Evolutionary conservation across 2,797 vertebrate species (phyloP).

Genomic region (Pipistrellus nathusii): DNA sequence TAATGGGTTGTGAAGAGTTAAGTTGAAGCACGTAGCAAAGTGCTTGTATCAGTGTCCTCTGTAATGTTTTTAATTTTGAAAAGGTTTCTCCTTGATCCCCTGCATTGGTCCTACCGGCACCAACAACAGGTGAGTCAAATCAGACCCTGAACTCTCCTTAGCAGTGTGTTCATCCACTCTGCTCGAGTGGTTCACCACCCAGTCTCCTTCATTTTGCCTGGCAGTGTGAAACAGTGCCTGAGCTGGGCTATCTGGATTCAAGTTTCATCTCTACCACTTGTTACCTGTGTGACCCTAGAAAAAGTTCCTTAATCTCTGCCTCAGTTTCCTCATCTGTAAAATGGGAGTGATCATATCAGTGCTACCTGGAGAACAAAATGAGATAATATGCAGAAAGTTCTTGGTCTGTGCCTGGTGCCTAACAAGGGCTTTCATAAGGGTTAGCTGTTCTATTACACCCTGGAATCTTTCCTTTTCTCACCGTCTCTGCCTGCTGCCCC

Average conservation of each 20-base stretch:
- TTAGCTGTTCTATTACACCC: neutral
- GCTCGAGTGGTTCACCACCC: fast-evolving
- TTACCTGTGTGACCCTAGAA: neutral
- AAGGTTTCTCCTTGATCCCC: neutral
- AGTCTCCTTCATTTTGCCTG: neutral
- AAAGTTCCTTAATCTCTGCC: neutral
- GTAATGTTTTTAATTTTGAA: neutral
- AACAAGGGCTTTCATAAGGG: neutral
- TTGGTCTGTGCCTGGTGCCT: neutral
- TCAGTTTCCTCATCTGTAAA: neutral
- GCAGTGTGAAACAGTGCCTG: neutral
- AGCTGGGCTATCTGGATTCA: neutral
- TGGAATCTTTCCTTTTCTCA: neutral
- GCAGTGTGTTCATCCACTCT: fast-evolving
- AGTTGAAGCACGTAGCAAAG: neutral
- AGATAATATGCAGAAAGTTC: neutral
- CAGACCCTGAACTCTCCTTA: neutral
- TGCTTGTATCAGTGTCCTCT: neutral
- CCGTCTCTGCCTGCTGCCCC: neutral
- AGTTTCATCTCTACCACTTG: neutral
- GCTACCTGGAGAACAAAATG: neutral
- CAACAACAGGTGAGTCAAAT: neutral
- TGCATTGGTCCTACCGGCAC: neutral
- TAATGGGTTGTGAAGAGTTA: neutral
- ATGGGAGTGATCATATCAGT: neutral